Evolutionary conservation across 2,888 invertebrate species (phyloP).

Genomic region (Disparrhopalites patrizii): DNA sequence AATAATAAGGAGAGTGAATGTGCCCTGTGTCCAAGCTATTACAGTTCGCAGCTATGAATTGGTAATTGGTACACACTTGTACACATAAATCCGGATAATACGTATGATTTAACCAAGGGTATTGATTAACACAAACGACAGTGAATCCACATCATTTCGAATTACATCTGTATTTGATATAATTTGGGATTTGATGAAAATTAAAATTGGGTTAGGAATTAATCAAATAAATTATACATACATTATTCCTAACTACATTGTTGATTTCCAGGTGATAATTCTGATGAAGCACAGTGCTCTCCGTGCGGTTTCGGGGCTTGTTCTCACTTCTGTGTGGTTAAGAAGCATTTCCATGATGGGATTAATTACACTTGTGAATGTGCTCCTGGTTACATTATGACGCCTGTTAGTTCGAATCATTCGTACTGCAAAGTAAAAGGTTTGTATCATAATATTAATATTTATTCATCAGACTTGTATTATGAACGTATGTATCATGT

Average conservation of each 20-base stretch:
- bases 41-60: no score
- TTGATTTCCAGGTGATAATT: constrained; percentile 42
- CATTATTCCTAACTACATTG: no score
- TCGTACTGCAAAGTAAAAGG: constrained; percentile 53
- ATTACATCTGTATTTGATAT: no score
- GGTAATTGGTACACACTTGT: no score
- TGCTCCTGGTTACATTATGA: constrained; percentile 58
- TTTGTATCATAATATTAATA: constrained; percentile 49
- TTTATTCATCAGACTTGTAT: neutral
- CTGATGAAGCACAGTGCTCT: constrained; percentile 54
- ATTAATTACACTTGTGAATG: constrained; percentile 60
- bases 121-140: no score
- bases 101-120: no score
- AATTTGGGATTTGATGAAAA: neutral
- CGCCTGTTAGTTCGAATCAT: constrained; percentile 49
- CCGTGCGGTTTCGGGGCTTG: constrained; percentile 69
- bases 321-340: constrained; percentile 69
- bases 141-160: no score
- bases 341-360: constrained; percentile 53
- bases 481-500: constrained; percentile 21
- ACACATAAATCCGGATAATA: no score
- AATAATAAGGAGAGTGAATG: no score
- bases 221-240: neutral
- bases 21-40: no score
- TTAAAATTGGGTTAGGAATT: neutral